These are phyloP conservation scores for Brachionus rotundiformis DNA, from an alignment of 1,140 invertebrate species.

Conservation along the genomic window DNA sequence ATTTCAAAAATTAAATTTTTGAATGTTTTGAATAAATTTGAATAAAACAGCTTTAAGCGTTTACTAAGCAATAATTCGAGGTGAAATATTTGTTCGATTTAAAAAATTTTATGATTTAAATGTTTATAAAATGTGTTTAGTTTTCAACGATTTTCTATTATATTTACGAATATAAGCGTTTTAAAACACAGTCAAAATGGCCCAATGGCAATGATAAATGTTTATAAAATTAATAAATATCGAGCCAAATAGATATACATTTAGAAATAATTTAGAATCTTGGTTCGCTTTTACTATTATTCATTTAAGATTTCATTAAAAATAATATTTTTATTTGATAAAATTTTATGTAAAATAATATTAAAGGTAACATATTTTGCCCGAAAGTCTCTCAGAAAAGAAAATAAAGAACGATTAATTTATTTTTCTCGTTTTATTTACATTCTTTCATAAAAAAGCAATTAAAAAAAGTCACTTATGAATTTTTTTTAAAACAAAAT, in stretches of 20 bases:
- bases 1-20: not conserved
- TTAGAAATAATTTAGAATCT: not conserved
- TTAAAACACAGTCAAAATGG: not conserved
- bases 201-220: not conserved
- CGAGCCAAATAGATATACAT: not conserved
- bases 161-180: not conserved
- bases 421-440: constrained; percentile 13
- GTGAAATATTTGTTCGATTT: not conserved
- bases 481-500: not conserved
- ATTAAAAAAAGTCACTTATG: not conserved
- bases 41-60: not conserved
- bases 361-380: not conserved
- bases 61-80: not conserved
- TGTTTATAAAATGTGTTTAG: not conserved
- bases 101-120: not conserved
- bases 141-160: not conserved
- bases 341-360: not conserved
- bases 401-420: not conserved
- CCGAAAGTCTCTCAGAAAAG: not conserved
- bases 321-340: not conserved
- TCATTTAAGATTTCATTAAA: constrained; percentile 16
- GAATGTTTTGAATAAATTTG: not conserved
- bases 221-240: constrained; percentile 1
- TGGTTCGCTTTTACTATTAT: not conserved
- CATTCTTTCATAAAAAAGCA: not conserved